Base-by-base conservation (phyloP, 2,888 invertebrate species). In the Eurois occulta region DNA sequence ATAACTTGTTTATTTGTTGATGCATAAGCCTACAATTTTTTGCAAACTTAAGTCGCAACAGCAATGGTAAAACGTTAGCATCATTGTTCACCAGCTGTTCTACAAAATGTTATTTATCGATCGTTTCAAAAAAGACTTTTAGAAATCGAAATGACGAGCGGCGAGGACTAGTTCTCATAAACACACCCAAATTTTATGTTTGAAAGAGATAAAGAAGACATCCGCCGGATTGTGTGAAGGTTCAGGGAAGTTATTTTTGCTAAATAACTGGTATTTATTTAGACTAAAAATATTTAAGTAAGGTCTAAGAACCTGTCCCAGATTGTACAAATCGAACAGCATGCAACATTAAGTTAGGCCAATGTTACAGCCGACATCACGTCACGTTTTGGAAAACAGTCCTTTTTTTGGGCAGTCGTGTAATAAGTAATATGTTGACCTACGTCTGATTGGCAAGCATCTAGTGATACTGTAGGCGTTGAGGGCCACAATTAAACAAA, bases 191-290 rank as follows among this genome's bases (percentile, higher is more conserved):
- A 92, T 92, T 91, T 92, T 92, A 90, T 94, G 91, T 95, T 93
- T 92, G 91, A 92, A 85, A 81, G 87, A 94, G 96, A 96, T 96
- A 95, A 96, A 91, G 87, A 87, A 92, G 90, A 94, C 94, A 94
- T 96, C 96, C 96, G 95, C 95, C 94, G 93, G 93, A 92, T 91
- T 92, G 89, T 91, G 88, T 92, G 90, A 92, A 92, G 91, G 90
- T 90, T 87, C 86, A 86, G 89, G 90, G 88, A 91, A 89, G 88
- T 90, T 78, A 80, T 77, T 81, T 78, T 88, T 83, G 80, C 81
- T 75, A 81, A 77, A 86, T 75, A 32, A 38, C 66, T 65, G 73
- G 58, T 75, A 84, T 77, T 75, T 84, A 84, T 83, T 87, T 80
- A 86, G 84, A 85, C 81, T 79, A 68, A 65, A 77, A 73, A 81